Evolutionary conservation across 2,888 invertebrate species (phyloP).

Genomic region (Scaptomyza tumidula): DNA sequence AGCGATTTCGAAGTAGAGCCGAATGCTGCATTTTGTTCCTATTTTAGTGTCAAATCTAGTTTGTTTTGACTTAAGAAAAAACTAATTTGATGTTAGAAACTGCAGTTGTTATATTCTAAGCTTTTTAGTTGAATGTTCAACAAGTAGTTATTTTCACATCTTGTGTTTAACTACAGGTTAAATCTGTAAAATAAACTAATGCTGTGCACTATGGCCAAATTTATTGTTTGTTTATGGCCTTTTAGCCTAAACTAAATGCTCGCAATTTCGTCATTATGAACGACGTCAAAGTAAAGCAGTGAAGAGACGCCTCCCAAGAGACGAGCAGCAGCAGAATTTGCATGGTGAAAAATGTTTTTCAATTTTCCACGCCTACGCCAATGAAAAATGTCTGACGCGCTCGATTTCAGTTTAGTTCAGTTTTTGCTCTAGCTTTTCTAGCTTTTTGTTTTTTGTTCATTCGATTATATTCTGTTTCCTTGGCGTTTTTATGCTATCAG

Average conservation of each 20-base stretch:
- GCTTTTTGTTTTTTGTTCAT: background rate
- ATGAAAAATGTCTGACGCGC: slow-evolving; percentile 64
- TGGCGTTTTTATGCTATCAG: slow-evolving; percentile 49
- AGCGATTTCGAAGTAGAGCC: slow-evolving; percentile 17
- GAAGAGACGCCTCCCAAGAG: slow-evolving; percentile 13
- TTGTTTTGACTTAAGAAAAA: background rate
- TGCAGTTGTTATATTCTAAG: no score
- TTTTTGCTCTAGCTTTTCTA: slow-evolving; percentile 19
- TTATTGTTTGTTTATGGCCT: slow-evolving; percentile 58
- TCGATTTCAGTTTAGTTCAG: slow-evolving; percentile 54
- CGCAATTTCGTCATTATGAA: slow-evolving; percentile 70
- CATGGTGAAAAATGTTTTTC: slow-evolving; percentile 73
- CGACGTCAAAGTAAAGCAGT: slow-evolving; percentile 65
- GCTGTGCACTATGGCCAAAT: slow-evolving; percentile 33
- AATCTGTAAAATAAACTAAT: background rate
- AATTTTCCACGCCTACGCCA: slow-evolving; percentile 70
- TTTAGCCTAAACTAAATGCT: slow-evolving; percentile 54
- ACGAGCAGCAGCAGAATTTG: slow-evolving; percentile 52
- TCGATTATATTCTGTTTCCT: slow-evolving; percentile 4
- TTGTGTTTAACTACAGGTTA: no score
- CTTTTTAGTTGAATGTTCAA: no score
- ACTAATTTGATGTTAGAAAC: no score
- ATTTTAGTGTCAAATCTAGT: slow-evolving; percentile 1
- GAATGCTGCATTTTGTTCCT: slow-evolving; percentile 6
- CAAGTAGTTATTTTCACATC: no score